Conservation (phyloP, 2,888 invertebrate genomes). For the Spisula solida region DNA sequence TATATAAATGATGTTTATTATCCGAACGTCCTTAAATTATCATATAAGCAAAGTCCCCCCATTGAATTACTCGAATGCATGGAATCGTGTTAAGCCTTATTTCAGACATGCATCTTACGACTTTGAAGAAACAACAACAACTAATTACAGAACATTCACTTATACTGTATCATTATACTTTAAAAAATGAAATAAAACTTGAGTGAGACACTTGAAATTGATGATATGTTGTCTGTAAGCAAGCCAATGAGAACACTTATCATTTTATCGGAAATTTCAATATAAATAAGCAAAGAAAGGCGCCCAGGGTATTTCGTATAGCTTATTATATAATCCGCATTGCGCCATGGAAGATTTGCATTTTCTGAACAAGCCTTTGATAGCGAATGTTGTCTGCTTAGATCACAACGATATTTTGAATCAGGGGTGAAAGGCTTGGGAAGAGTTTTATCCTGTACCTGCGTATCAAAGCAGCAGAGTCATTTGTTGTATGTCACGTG, state of each 20-base stretch:
- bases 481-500: conserved; percentile 11
- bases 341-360: conserved; percentile 50
- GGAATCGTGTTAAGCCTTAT: conserved; percentile 25
- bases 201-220: conserved; percentile 21
- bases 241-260: conserved; percentile 25
- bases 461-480: conserved; percentile 35
- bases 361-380: conserved; percentile 44
- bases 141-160: conserved; percentile 20
- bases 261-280: conserved; percentile 56
- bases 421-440: conserved; percentile 41
- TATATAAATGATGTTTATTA: background rate
- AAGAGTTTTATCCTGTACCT: conserved; percentile 33
- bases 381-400: conserved; percentile 17
- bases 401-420: conserved; percentile 42
- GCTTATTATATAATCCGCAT: conserved; percentile 64
- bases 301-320: conserved; percentile 56
- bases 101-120: conserved; percentile 18
- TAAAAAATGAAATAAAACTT: conserved; percentile 36
- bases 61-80: background rate
- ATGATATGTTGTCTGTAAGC: conserved; percentile 3
- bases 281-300: conserved; percentile 45
- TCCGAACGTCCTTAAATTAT: background rate
- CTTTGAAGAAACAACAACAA: conserved; percentile 25
- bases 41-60: conserved; percentile 8
- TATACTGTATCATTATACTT: conserved; percentile 20